A percentile compares a stretch with the other conserved stretches of the same genome.
phyloP scores from a whole-genome alignment of 2,797 vertebrate species.

The Clamator glandarius region DNA sequence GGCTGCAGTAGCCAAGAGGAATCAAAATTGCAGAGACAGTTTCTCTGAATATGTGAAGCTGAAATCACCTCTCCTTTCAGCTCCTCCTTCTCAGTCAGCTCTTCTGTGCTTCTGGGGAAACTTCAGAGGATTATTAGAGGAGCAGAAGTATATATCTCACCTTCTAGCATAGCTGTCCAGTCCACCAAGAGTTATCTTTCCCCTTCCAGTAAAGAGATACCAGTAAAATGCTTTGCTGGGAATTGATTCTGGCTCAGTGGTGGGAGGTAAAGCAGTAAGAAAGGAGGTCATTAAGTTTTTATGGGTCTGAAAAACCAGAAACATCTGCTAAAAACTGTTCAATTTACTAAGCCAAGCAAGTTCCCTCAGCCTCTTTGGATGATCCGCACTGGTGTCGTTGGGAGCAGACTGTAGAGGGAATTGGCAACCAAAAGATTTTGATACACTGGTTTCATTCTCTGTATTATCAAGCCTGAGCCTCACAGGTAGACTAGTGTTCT shows the following conservation, averaged over 20 bases:
- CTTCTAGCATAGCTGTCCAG: not conserved
- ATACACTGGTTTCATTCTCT: not conserved
- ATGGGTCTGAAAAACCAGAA: not conserved
- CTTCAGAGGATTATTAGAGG: not conserved
- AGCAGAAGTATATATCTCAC: not conserved
- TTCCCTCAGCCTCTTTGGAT: not conserved
- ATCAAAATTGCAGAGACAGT: not conserved
- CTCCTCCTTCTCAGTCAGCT: not conserved
- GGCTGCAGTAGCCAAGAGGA: not conserved
- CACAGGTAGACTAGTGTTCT: not conserved
- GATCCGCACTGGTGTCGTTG: rapidly evolving
- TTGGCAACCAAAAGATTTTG: not conserved
- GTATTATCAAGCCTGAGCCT: not conserved
- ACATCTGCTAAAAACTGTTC: not conserved
- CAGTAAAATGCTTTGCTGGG: not conserved
- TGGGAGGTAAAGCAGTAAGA: not conserved
- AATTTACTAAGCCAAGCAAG: not conserved
- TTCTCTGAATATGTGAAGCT: not conserved
- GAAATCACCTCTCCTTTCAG: not conserved
- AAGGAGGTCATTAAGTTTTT: not conserved
- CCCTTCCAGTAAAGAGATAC: not conserved
- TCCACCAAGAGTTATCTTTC: not conserved
- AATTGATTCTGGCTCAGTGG: not conserved
- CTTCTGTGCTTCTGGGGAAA: not conserved
- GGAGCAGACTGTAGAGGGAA: not conserved